Evolutionary conservation across 2,113 vertebrate species (phyloP), one percentile per base, ranked within the genome.

Genomic region (Rousettus leschenaultii): DNA sequence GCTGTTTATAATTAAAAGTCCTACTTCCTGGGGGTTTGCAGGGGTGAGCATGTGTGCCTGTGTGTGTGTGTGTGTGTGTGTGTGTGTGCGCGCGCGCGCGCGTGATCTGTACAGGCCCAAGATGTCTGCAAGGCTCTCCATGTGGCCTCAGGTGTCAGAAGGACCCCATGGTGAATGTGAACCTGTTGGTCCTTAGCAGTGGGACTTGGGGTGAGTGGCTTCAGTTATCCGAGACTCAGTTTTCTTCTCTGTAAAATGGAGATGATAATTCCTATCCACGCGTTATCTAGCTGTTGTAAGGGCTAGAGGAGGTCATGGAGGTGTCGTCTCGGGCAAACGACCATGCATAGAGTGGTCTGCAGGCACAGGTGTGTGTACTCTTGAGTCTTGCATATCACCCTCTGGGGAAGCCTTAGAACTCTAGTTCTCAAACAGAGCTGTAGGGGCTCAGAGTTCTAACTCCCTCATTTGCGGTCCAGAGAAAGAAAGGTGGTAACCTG

Each of bases 1-100:
- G 82, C 80, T 96, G 45, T 95, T 95, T 86, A 40, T 93, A 63
- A 30, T 91, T 51, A 92, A 40, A 84, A 93, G 40, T 15, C 13
- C 79, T 1, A 2, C 63, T 90, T 95, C 85, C 75, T 35, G 70
- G 63, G 88, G 9, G 43, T 5, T 13, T 38, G n/a, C 0, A 2
- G 84, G 63, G 28, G 18, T 61, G 26, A 5, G 21, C 16, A 19
- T 6, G 30, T 21, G 6, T 24, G 53, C n/a, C n/a, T 38, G 21
- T 80, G 40, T 51, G 85, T 53, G 16, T 51, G 74, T 43, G 28
- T 57, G 16, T 33, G 79, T 16, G 6, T 3, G 15, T 38, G 21
- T 80, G 40, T 51, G 85, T 53, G 16, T 51, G 74, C 38, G 28
- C 51, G 16, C 28, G 79, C 14, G 6, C 2, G 15, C 15, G 55